Evolutionary conservation across 1,140 invertebrate species (phyloP).

Genomic region (Drosophila asahinai): DNA sequence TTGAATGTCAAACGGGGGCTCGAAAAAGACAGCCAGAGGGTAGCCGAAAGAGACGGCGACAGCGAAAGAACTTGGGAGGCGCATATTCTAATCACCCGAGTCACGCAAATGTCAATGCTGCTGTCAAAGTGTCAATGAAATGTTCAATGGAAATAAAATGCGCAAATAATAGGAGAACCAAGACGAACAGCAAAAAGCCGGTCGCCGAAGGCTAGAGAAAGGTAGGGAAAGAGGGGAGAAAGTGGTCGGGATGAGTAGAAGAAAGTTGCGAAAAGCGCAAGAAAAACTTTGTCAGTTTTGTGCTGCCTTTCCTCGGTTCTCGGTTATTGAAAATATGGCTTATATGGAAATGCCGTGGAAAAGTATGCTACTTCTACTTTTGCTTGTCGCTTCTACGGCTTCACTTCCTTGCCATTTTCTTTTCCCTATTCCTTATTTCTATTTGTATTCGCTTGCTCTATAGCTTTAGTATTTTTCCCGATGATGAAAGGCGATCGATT

Average conservation of each 20-base stretch:
- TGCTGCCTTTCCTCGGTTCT: slow-evolving; percentile 19
- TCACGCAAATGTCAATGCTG: slow-evolving; percentile 80
- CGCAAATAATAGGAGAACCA: slow-evolving; percentile 50
- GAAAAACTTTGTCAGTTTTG: slow-evolving; percentile 64
- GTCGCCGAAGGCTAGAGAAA: background rate
- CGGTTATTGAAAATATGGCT: slow-evolving; percentile 79
- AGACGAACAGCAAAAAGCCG: slow-evolving; percentile 24
- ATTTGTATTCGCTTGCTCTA: background rate
- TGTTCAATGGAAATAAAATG: slow-evolving; percentile 82
- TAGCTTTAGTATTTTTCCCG: background rate
- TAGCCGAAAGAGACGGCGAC: background rate
- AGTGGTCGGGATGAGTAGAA: slow-evolving; percentile 13
- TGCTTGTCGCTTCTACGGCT: slow-evolving; percentile 5
- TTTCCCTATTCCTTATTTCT: slow-evolving; percentile 1
- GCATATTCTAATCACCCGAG: slow-evolving; percentile 79
- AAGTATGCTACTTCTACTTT: slow-evolving; percentile 32
- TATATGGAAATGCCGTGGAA: slow-evolving; percentile 68
- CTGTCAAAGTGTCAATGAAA: slow-evolving; percentile 80
- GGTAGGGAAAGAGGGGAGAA: slow-evolving; percentile 9
- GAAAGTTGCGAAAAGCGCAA: slow-evolving; percentile 47
- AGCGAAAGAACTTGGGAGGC: slow-evolving; percentile 33
- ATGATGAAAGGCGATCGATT: background rate
- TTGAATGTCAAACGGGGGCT: slow-evolving; percentile 18
- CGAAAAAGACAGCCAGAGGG: slow-evolving; percentile 4
- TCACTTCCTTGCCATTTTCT: background rate